Evolutionary conservation across 2,113 vertebrate genomes (phyloP).

Genomic region (Canis aureus): DNA sequence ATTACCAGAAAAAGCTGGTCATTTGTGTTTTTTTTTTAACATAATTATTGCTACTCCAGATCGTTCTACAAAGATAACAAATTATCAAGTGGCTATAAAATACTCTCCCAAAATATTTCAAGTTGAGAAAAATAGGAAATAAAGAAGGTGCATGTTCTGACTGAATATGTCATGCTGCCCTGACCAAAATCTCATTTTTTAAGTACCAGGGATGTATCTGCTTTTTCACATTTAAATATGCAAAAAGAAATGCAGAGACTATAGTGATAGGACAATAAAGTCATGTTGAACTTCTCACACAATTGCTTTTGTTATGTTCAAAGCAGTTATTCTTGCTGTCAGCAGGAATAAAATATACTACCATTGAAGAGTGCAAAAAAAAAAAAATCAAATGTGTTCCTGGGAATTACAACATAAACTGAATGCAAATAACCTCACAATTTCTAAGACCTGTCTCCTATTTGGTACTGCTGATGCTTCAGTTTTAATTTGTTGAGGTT

Average conservation of each 20-base stretch:
- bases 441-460: neutral
- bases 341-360: conserved; percentile 71
- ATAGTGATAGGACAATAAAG: conserved; percentile 46
- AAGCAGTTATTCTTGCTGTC: conserved; percentile 80
- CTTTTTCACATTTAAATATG: conserved; percentile 24
- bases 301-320: conserved; percentile 68
- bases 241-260: neutral
- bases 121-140: neutral
- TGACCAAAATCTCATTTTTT: conserved; percentile 44
- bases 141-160: neutral
- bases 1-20: neutral
- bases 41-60: neutral
- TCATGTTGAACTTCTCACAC: conserved; percentile 69
- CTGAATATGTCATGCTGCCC: conserved; percentile 41
- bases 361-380: neutral
- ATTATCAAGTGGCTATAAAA: neutral
- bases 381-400: conserved; percentile 13
- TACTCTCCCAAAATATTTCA: neutral
- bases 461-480: neutral
- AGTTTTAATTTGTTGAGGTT: neutral
- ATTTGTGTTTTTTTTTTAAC: neutral
- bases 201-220: conserved; percentile 22
- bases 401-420: conserved; percentile 35
- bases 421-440: conserved; percentile 2
- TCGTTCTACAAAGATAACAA: conserved; percentile 7